Percentiles rank a stretch among this genome's conserved stretches.
These are phyloP conservation scores for Rhyacichthys aspro DNA, from an alignment of 2,797 vertebrate species.

Conservation along the genomic window DNA sequence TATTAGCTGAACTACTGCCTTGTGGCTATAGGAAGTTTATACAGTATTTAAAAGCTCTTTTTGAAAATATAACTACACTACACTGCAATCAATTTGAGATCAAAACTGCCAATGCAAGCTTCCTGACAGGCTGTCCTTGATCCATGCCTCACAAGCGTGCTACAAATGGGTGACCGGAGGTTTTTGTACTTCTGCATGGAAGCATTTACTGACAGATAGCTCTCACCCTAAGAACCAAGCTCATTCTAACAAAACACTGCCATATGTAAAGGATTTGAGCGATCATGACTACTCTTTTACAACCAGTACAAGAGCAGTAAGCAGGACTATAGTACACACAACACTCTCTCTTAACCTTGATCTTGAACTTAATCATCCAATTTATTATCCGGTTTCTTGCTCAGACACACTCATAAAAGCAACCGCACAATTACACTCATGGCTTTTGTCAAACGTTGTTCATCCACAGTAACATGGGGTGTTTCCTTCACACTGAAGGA, in stretches of 20 bases:
- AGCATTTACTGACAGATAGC: constrained; percentile 64
- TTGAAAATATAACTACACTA: too few relatives aligned
- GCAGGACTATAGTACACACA: constrained; percentile 55
- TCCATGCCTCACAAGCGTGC: constrained; percentile 33
- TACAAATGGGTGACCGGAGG: constrained; percentile 29
- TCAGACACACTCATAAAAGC: constrained; percentile 28
- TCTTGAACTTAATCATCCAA: constrained; percentile 55
- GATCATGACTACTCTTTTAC: constrained; percentile 54
- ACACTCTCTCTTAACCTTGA: constrained; percentile 53
- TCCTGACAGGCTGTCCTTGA: constrained; percentile 45
- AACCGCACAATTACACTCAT: constrained; percentile 15
- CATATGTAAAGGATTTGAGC: constrained; percentile 64
- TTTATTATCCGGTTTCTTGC: constrained; percentile 45
- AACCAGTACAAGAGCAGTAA: constrained; percentile 32
- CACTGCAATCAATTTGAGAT: not conserved
- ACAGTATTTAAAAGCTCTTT: not conserved
- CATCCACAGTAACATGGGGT: not conserved
- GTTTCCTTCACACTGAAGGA: constrained; percentile 26
- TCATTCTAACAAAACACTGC: constrained; percentile 57
- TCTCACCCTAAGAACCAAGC: constrained; percentile 60
- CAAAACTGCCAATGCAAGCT: constrained; percentile 19
- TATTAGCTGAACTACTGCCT: constrained; percentile 16
- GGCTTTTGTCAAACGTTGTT: constrained; percentile 10
- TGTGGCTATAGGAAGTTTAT: constrained; percentile 6
- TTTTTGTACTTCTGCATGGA: constrained; percentile 56